phyloP scores from a whole-genome alignment of 23 tunicate species.

The Oikopleura albicans region DNA sequence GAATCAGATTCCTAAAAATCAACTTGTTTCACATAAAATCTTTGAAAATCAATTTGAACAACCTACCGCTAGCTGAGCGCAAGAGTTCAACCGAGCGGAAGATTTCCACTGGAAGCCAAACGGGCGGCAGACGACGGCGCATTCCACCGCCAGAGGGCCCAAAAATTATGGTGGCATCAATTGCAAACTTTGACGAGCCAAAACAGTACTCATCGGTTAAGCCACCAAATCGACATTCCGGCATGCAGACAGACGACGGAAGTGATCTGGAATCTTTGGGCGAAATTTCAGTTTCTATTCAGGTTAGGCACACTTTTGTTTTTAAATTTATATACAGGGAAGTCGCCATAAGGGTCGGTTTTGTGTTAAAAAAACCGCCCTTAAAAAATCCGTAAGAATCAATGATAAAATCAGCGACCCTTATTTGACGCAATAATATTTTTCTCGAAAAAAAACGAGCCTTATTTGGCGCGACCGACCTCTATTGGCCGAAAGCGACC shows the following conservation, averaged over 20 bases:
- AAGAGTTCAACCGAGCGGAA: not conserved
- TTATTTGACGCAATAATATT: no score
- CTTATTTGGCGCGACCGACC: no score
- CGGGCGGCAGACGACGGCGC: not conserved
- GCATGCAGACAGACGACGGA: not conserved
- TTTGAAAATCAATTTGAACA: not conserved
- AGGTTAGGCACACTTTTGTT: not conserved
- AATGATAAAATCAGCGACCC: no score
- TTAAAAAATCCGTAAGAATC: no score
- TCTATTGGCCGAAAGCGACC: no score
- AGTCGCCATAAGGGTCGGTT: no score
- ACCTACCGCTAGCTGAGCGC: not conserved
- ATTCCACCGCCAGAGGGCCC: not conserved
- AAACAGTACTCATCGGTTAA: not conserved
- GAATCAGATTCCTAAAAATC: not conserved
- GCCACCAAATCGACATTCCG: not conserved
- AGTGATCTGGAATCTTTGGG: not conserved
- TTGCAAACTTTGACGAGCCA: slow-evolving; percentile 4
- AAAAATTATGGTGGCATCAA: not conserved
- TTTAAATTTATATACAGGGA: no score
- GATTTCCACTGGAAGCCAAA: not conserved
- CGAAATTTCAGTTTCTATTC: not conserved
- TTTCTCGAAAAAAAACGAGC: no score
- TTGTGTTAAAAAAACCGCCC: no score
- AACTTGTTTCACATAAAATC: not conserved